Base-by-base conservation (phyloP, 2,113 vertebrate genomes). In the Microcebus jonahi region DNA sequence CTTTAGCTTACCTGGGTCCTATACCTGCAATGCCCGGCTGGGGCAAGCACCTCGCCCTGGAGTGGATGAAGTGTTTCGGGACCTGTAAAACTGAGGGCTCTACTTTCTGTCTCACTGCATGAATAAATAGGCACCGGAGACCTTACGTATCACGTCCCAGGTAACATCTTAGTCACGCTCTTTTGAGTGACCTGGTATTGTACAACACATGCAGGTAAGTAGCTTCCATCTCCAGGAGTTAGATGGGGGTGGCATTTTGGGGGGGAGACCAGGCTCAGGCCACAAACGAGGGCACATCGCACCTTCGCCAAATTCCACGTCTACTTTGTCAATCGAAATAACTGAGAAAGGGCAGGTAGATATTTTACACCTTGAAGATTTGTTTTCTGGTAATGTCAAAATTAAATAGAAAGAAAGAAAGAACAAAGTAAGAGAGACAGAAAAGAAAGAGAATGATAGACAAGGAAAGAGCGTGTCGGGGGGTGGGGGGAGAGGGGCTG, bases 1-100 rank as follows among this genome's bases (percentile, higher is more conserved):
- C 88, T 98, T 97, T 3, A 93, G 97, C 96, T 98, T 95, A 71
- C 96, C 97, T 96, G 98, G 59, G 4, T 96, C 89, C 96, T 95
- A 55, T 91, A 96, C 94, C 97, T 97, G 94, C 96, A 76, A 94
- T 48, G 95, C 97, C 97, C 75, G 23, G 70, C 59, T 55, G 57
- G 95, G 50, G 71, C 70, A 63, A 92, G 80, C 83, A 65, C 96
- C 88, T 81, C 17, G 80, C 88, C 80, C 92, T 75, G 83, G 70
- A n/a, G 82, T 68, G n/a, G 65, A 31, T 65, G 86, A 94, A 77
- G 88, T 36, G 87, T 79, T 75, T 70, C 79, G 73, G 92, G 92
- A 88, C 48, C 75, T 83, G 4, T 39, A 86, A 95, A 97, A 94
- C n/a, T 6, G 91, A 77, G 83, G 97, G 48, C 50, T 96, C 0